Percentiles rank a stretch among this genome's conserved stretches.
Conservation (phyloP, 2,888 invertebrate genomes). For the Poecilobothrus nobilitatus region DNA sequence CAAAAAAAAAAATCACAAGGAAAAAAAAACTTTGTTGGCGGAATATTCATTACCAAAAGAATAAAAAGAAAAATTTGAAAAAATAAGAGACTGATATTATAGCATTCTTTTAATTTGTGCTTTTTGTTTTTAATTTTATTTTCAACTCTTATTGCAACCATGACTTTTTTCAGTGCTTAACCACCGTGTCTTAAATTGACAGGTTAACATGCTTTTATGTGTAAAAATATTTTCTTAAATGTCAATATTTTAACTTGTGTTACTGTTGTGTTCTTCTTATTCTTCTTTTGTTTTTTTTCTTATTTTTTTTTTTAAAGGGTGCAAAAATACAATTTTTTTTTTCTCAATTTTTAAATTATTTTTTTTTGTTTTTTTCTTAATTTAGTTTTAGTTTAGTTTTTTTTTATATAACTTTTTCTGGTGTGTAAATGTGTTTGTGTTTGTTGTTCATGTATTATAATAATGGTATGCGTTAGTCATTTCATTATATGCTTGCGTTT, state of each 20-base stretch:
- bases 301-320: not conserved
- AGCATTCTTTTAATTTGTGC: not conserved
- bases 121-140: not conserved
- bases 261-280: not conserved
- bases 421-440: not conserved
- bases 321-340: conserved; percentile 2
- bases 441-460: not conserved
- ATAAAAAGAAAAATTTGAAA: not conserved
- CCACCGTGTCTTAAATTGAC: conserved; percentile 6
- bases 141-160: not conserved
- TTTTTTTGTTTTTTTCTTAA: not conserved
- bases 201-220: conserved; percentile 3
- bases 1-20: too few species aligned
- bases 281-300: too few species aligned
- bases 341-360: too few species aligned
- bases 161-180: conserved; percentile 2
- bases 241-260: not conserved
- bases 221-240: conserved; percentile 6
- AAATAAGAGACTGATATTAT: not conserved
- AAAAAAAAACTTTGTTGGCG: too few species aligned
- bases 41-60: conserved; percentile 1
- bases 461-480: not conserved
- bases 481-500: not conserved
- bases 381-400: not conserved
- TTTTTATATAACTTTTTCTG: not conserved